A percentile compares a stretch with the other conserved stretches of the same genome.
Evolutionary conservation across 2,888 invertebrate genomes (phyloP).

Genomic region (Chymomyza amoena): DNA sequence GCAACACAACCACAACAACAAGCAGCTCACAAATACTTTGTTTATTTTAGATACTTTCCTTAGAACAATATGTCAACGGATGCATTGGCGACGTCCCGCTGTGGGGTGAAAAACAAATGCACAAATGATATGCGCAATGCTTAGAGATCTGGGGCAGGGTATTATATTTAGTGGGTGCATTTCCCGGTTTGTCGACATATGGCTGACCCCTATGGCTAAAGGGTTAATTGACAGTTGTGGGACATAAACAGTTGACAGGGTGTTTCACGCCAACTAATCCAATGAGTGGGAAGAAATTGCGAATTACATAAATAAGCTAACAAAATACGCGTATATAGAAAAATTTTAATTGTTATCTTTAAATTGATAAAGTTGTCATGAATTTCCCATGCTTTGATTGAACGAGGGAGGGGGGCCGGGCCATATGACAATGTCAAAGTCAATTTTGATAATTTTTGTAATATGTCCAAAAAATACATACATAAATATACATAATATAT

Average conservation of each 20-base stretch:
- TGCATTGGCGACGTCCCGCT: conserved; percentile 1
- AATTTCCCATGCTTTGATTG: not conserved
- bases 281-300: not conserved
- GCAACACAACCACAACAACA: too few relatives aligned
- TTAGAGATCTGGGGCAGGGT: not conserved
- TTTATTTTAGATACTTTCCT: not conserved
- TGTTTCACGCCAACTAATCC: not conserved
- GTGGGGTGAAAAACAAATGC: not conserved
- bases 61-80: not conserved
- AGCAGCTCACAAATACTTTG: not conserved
- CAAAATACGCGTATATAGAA: not conserved
- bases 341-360: not conserved
- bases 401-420: not conserved
- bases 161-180: not conserved
- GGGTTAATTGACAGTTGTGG: not conserved
- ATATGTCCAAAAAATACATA: too few relatives aligned
- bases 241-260: not conserved
- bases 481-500: too few relatives aligned
- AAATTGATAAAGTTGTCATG: not conserved
- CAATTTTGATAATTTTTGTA: not conserved
- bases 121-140: not conserved
- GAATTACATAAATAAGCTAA: too few relatives aligned
- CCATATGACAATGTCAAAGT: not conserved
- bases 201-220: not conserved
- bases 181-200: not conserved